Conservation (phyloP, 2,113 vertebrate genomes). For the Struthidea cinerea region DNA sequence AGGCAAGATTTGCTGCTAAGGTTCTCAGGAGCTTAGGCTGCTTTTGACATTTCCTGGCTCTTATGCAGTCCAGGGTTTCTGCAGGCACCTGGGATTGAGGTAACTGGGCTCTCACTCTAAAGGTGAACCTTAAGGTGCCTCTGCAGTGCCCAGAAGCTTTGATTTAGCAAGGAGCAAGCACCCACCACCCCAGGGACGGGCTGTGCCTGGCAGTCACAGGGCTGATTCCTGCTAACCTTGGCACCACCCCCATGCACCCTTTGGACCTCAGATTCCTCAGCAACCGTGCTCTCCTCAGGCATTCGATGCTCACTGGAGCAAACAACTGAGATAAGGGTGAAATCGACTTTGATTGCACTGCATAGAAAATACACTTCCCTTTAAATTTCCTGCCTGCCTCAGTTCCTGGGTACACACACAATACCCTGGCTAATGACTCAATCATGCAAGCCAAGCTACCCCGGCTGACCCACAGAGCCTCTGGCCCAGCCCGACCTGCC, state of each 20-base stretch:
- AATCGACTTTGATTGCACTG: conserved; percentile 35
- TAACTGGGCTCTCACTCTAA: not conserved
- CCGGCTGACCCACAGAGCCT: not conserved
- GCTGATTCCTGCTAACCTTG: not conserved
- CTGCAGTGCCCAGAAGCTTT: not conserved
- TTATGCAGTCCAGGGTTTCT: not conserved
- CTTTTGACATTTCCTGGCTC: not conserved
- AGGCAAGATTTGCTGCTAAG: not conserved
- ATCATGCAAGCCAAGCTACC: not conserved
- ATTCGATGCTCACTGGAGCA: conserved; percentile 8
- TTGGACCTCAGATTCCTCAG: not conserved
- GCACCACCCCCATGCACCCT: not conserved
- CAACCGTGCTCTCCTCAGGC: not conserved
- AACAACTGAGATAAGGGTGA: conserved; percentile 20
- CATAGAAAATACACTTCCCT: conserved; percentile 48
- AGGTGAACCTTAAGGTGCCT: not conserved
- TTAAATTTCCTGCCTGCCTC: conserved; percentile 46
- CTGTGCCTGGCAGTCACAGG: not conserved
- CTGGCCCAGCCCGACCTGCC: not conserved
- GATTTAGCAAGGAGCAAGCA: not conserved
- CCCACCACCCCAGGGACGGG: not conserved
- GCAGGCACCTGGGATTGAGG: not conserved
- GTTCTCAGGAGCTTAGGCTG: not conserved
- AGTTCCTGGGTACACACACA: not conserved
- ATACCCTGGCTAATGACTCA: not conserved